These are phyloP conservation scores for Invenusta paracnida DNA, from an alignment of 2,888 invertebrate genomes.

Conservation along the genomic window DNA sequence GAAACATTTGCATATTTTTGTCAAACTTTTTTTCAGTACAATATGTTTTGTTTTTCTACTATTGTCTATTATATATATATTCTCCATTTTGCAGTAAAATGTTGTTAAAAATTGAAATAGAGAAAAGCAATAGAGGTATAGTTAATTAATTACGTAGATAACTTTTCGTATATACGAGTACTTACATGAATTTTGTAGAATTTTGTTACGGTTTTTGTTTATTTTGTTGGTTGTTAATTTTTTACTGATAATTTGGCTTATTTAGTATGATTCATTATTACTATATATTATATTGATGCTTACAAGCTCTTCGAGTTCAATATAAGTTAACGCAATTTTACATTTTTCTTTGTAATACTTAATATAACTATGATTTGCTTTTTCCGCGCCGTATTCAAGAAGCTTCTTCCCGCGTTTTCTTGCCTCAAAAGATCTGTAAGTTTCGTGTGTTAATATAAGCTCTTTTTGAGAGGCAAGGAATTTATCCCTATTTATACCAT, in stretches of 20 bases:
- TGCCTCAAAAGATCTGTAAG: too few species aligned
- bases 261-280: too few species aligned
- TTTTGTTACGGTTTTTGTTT: constrained; percentile 3
- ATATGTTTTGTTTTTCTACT: constrained; percentile 26
- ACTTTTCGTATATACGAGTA: background rate
- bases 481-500: background rate
- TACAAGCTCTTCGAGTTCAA: too few species aligned
- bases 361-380: too few species aligned
- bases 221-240: constrained; percentile 1
- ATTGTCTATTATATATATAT: background rate
- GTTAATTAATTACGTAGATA: background rate
- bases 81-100: background rate
- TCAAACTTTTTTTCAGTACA: constrained; percentile 9
- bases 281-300: background rate
- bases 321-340: too few species aligned
- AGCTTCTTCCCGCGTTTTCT: background rate
- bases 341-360: too few species aligned
- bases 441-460: too few species aligned
- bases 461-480: too few species aligned
- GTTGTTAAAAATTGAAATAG: background rate
- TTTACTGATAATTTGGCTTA: background rate
- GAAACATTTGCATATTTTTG: constrained; percentile 17
- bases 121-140: background rate
- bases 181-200: constrained; percentile 1
- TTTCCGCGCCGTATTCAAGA: background rate